Evolutionary conservation across 2,113 vertebrate genomes (phyloP), one percentile per base, ranked within the genome.

Genomic region (Calonectris borealis): DNA sequence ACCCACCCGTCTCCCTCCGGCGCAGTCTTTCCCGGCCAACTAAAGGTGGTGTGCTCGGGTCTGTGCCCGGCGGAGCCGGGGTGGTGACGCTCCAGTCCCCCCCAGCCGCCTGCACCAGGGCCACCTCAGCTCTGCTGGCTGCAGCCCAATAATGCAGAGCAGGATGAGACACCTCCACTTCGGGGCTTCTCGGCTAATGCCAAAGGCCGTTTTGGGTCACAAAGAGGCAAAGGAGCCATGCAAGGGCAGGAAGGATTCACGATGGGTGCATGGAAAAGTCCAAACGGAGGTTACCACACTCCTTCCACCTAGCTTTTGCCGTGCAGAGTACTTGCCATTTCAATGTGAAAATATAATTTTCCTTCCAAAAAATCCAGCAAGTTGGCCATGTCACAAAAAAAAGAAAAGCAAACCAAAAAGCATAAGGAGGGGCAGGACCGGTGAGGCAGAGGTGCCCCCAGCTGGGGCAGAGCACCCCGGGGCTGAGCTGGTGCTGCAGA

Each of bases 1-100:
- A 9, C 19, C 26, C 36, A 34, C 38, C 13, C 13, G 0, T 46
- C 16, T 54, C 75, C 46, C n/a, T 21, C 29, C 4, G 1, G 25
- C 7, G 9, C 26, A 5, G 9, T 3, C 25, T n/a, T 40, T n/a
- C 34, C 52, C 11, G 17, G 54, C 31, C 66, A 48, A 1, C 27
- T 25, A 32, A 10, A 57, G 42, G n/a, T 46, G 42, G 5, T 31
- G 38, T 11, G 6, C 34, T n/a, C 3, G 3, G 52, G 31, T 25
- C 46, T 4, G 27, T 46, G 34, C 34, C 13, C 16, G 1, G 48
- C 21, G n/a, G 57, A 40, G 46, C 34, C 1, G 18, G 66, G 62
- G 15, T 1, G 54, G 16, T 26, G 54, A 36, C 17, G 46, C 16
- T 22, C 16, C 7, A 2, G 16, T 44, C 44, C 36, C 54, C 17